Evolutionary conservation across 2,888 invertebrate genomes (phyloP).

Genomic region (Microplitis deprimator): DNA sequence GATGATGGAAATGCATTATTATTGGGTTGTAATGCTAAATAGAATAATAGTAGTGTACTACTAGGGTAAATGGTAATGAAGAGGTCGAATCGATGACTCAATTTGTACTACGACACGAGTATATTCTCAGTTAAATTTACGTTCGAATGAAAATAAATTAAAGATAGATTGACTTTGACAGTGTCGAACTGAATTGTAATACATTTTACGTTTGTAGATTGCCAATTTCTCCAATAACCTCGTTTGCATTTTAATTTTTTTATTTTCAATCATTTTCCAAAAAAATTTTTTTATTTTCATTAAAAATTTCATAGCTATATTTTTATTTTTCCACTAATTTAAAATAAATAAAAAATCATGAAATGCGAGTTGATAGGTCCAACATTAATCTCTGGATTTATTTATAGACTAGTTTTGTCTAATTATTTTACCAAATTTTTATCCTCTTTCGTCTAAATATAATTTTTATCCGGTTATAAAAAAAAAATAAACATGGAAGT

Average conservation of each 20-base stretch:
- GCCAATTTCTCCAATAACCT: conserved; percentile 62
- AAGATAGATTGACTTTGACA: conserved; percentile 29
- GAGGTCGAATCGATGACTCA: conserved; percentile 9
- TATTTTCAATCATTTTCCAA: not conserved
- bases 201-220: conserved; percentile 61
- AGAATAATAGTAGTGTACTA: not conserved
- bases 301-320: not conserved
- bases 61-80: not conserved
- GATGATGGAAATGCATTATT: not conserved
- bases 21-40: not conserved
- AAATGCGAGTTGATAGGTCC: too few relatives aligned
- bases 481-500: too few relatives aligned
- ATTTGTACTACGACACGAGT: not conserved
- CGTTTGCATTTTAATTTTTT: conserved; percentile 38
- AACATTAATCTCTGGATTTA: too few relatives aligned
- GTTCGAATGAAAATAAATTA: conserved; percentile 33
- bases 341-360: too few relatives aligned
- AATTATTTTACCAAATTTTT: too few relatives aligned
- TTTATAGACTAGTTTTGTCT: too few relatives aligned
- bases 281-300: not conserved
- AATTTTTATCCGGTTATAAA: too few relatives aligned
- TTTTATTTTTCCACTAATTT: too few relatives aligned
- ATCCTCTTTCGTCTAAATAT: too few relatives aligned
- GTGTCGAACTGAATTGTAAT: conserved; percentile 19
- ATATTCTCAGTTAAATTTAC: conserved; percentile 4